Evolutionary conservation across 2,888 invertebrate species (phyloP).

Genomic region (Byasa hedistus): DNA sequence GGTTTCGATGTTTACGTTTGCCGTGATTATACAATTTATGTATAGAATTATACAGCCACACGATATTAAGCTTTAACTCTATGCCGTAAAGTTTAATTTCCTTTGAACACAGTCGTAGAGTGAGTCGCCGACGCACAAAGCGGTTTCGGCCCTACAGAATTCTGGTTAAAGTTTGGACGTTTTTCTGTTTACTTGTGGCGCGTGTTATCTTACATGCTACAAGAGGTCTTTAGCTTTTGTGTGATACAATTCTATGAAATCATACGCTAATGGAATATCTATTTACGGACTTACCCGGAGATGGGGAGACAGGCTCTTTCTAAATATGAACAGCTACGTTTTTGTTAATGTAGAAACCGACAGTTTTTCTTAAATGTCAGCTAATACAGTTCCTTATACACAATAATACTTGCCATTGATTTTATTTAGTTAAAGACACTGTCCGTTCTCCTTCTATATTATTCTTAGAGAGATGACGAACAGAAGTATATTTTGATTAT

Average conservation of each 20-base stretch:
- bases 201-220: not conserved
- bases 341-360: not conserved
- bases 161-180: conserved; percentile 7
- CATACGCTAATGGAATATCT: not conserved
- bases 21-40: conserved; percentile 60
- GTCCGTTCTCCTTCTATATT: not conserved
- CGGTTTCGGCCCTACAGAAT: conserved; percentile 1
- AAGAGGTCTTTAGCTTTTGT: not conserved
- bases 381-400: not conserved
- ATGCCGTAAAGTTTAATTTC: not conserved
- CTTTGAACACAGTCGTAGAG: not conserved
- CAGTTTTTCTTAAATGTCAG: too few species aligned
- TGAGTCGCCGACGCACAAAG: not conserved
- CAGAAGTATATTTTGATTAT: not conserved
- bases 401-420: not conserved
- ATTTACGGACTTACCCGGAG: not conserved
- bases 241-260: not conserved
- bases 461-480: not conserved
- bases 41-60: conserved; percentile 31
- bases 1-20: conserved; percentile 61
- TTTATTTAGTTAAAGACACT: not conserved
- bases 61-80: not conserved
- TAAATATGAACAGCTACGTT: not conserved
- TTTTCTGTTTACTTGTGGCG: conserved; percentile 7
- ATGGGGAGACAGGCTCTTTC: not conserved